These are phyloP conservation scores for Frieseomelitta varia DNA, from an alignment of 1,140 invertebrate species.

Conservation along the genomic window DNA sequence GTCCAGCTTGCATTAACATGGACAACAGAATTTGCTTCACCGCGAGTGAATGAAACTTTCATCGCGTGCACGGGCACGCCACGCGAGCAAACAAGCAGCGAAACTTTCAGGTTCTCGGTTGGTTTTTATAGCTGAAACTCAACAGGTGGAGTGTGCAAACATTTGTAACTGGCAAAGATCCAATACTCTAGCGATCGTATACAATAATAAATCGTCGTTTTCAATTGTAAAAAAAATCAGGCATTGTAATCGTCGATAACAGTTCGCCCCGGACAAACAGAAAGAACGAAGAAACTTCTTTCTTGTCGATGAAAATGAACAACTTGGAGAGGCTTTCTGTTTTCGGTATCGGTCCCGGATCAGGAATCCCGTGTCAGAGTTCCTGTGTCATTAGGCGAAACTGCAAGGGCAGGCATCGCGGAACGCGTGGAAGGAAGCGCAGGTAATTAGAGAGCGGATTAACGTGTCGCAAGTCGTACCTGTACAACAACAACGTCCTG, in stretches of 20 bases:
- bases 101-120: neutral
- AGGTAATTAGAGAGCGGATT: conserved; percentile 55
- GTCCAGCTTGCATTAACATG: neutral
- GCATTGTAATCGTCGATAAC: too few relatives aligned
- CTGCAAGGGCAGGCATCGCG: conserved; percentile 4
- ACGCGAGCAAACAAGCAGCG: neutral
- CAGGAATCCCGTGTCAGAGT: neutral
- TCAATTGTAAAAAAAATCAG: neutral
- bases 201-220: neutral
- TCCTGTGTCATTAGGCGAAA: neutral
- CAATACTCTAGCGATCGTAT: neutral
- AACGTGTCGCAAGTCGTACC: conserved; percentile 45
- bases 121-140: neutral
- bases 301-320: neutral
- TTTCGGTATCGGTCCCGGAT: neutral
- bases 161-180: neutral
- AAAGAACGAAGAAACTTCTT: neutral
- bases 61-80: neutral
- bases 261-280: too few relatives aligned
- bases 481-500: neutral
- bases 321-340: neutral
- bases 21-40: neutral
- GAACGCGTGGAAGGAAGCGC: conserved; percentile 36
- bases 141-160: conserved; percentile 7
- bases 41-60: neutral